These are phyloP conservation scores for Mesorhabditis sp. DNA, from an alignment of 2,888 invertebrate species.

Conservation along the genomic window DNA sequence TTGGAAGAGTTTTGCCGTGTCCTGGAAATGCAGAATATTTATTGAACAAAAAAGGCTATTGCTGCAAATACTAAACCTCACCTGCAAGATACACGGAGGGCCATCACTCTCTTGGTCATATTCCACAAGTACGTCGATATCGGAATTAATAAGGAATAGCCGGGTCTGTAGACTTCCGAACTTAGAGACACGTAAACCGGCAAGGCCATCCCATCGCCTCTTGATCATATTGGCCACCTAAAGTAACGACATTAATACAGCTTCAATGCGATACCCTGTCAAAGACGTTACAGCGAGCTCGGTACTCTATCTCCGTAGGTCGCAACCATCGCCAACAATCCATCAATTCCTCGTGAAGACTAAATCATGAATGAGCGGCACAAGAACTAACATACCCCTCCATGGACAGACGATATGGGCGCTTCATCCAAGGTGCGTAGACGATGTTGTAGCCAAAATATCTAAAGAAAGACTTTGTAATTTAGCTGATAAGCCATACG, in stretches of 20 bases:
- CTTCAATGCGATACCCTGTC: slow-evolving; percentile 70
- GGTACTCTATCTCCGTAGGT: slow-evolving; percentile 84
- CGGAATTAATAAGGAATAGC: slow-evolving; percentile 89
- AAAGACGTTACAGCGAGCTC: slow-evolving; percentile 82
- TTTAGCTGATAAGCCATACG: too few species aligned
- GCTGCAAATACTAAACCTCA: background rate
- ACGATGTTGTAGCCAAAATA: slow-evolving; percentile 27
- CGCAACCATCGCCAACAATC: slow-evolving; percentile 93
- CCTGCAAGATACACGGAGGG: too few species aligned
- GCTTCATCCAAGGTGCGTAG: slow-evolving; percentile 37
- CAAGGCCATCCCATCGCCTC: slow-evolving; percentile 21
- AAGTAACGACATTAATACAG: background rate
- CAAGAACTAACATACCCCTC: slow-evolving; percentile 24
- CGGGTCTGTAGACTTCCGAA: slow-evolving; percentile 97
- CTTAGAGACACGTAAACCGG: slow-evolving; percentile 73
- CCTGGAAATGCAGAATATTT: slow-evolving; percentile 15
- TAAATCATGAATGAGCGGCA: slow-evolving; percentile 58
- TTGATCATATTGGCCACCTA: slow-evolving; percentile 26
- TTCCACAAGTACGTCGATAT: slow-evolving; percentile 72
- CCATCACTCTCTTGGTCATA: slow-evolving; percentile 23
- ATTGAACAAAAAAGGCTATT: slow-evolving; percentile 56
- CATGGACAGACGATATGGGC: slow-evolving; percentile 33
- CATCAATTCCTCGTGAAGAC: slow-evolving; percentile 92
- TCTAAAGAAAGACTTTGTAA: background rate
- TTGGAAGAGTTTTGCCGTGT: slow-evolving; percentile 23